Evolutionary conservation across 2,113 vertebrate genomes (phyloP).

Genomic region (Capricornis sumatraensis): DNA sequence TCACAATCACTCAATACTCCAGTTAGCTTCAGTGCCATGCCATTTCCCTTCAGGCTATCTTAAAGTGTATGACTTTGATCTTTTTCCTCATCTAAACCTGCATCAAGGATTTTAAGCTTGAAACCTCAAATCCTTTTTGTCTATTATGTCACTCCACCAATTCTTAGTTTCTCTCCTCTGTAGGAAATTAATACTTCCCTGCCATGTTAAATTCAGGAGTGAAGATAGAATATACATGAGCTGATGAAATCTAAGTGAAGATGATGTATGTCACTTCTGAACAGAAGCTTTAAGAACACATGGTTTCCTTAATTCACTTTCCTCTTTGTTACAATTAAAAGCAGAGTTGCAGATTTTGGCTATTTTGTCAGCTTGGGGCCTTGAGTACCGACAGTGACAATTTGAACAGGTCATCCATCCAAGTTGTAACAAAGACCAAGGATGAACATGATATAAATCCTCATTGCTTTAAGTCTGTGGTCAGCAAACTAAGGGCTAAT

Average conservation of each 20-base stretch:
- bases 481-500: neutral
- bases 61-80: neutral
- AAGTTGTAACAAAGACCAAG: neutral
- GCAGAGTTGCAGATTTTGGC: neutral
- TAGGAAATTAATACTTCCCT: neutral
- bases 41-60: neutral
- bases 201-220: neutral
- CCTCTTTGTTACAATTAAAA: neutral
- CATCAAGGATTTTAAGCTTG: neutral
- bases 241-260: neutral
- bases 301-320: neutral
- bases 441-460: neutral
- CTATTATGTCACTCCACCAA: neutral
- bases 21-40: neutral
- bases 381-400: neutral
- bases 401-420: neutral
- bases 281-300: neutral
- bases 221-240: no score
- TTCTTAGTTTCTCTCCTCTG: neutral
- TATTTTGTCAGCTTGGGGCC: neutral
- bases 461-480: neutral
- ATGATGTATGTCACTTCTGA: neutral
- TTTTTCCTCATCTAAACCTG: neutral
- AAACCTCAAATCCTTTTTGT: neutral
- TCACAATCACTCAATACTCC: neutral